Evolutionary conservation across 2,113 vertebrate species (phyloP), one percentile per base, ranked within the genome.

Genomic region (Falcunculus frontatus): DNA sequence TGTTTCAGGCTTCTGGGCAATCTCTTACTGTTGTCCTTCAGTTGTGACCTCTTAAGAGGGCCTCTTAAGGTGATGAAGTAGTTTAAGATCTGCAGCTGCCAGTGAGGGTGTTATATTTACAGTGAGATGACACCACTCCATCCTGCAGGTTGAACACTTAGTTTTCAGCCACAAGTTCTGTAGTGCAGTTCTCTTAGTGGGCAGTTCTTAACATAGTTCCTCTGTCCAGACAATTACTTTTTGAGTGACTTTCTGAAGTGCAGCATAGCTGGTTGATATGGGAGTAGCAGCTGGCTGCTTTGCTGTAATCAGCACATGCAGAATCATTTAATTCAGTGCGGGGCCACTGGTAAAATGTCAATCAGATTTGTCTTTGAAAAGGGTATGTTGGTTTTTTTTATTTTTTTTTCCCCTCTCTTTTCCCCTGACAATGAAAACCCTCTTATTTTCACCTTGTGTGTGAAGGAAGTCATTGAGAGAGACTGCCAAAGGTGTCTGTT

Each of bases 51-150:
- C 5, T 0, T 69, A 59, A 73, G 93, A 83, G 67, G 60, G 35
- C 37, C 50, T 69, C 75, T 90, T 90, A 73, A 92, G 83, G 75
- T 70, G 63, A 57, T 84, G 42, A 81, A 87, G 68, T 69, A 88
- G 90, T 92, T 84, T 68, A 68, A 95, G 77, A 57, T 81, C 56
- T 84, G 56, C 89, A 90, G 83, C 91, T 96, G 91, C 77, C 41
- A 44, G 35, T 13, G 17, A 72, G 80, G 59, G 80, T 89, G 73
- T 90, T 92, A 94, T 33, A 88, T 94, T 87, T 93, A 77, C 86
- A 79, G 67, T 70, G 78, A 94, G 25, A 46, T 94, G 79, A 85
- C 50, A 74, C 63, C 13, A 17, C 63, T 94, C 29, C 25, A 21
- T 85, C 55, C 68, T 96, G 70, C 7, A 11, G 19, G 23, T 69